Evolutionary conservation across 2,888 invertebrate genomes (phyloP).

Genomic region (Perizoma affinitatum): DNA sequence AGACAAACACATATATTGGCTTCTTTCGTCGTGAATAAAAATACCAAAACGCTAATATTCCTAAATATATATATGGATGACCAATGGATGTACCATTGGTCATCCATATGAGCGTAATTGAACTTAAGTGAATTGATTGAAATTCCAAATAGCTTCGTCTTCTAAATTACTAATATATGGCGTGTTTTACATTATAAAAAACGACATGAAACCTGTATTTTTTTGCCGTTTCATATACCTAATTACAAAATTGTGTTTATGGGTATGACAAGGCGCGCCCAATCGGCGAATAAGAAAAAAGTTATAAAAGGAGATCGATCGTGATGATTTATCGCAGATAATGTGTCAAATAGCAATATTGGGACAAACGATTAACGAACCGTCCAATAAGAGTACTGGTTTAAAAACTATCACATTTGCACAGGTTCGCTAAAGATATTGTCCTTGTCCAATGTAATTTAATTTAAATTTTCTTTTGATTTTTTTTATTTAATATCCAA

Average conservation of each 20-base stretch:
- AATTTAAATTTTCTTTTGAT: neutral
- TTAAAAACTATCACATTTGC: slow-evolving; percentile 18
- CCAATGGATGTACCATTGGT: no score
- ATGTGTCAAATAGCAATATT: slow-evolving; percentile 65
- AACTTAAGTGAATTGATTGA: no score
- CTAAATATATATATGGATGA: no score
- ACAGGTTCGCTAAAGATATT: slow-evolving; percentile 3
- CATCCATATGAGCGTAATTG: slow-evolving; percentile 17
- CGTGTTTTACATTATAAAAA: slow-evolving; percentile 74
- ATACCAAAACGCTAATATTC: no score
- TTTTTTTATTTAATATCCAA: no score
- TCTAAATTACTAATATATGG: slow-evolving; percentile 75
- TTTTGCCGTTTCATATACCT: slow-evolving; percentile 76
- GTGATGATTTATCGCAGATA: slow-evolving; percentile 74
- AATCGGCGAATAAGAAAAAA: slow-evolving; percentile 63
- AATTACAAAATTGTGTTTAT: slow-evolving; percentile 81
- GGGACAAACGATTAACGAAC: slow-evolving; percentile 65
- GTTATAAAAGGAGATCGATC: slow-evolving; percentile 62
- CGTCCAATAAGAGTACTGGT: slow-evolving; percentile 53
- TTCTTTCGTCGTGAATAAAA: no score
- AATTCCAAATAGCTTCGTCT: slow-evolving; percentile 65
- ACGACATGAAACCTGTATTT: slow-evolving; percentile 68
- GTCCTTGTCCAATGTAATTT: neutral
- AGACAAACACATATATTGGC: no score
- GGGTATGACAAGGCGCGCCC: slow-evolving; percentile 66